A percentile compares a stretch with the other conserved stretches of the same genome.
These are phyloP conservation scores for Chrysina gloriosa DNA, from an alignment of 2,888 invertebrate genomes.

Conservation along the genomic window DNA sequence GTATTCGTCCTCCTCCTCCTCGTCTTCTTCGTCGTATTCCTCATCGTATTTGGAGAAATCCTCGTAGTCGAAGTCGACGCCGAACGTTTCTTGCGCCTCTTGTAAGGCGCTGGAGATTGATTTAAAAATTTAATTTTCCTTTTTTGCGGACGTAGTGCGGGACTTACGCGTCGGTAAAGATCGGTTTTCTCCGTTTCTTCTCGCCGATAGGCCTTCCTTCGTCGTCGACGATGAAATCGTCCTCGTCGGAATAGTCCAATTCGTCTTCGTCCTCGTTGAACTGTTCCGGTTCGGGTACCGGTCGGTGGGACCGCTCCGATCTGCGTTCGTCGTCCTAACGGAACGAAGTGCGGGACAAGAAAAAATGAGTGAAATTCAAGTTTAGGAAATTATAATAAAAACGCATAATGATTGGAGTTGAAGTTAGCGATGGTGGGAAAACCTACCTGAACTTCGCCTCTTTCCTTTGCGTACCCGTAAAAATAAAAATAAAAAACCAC, in stretches of 20 bases:
- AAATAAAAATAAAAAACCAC: neutral
- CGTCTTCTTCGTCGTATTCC: conserved; percentile 87
- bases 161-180: conserved; percentile 88
- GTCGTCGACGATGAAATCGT: conserved; percentile 98
- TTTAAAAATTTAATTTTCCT: conserved; percentile 2
- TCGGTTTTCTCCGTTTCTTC: conserved; percentile 81
- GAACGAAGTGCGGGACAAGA: too few species aligned
- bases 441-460: conserved; percentile 46
- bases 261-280: conserved; percentile 84
- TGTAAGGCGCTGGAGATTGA: conserved; percentile 78
- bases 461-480: conserved; percentile 41
- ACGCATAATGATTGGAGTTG: neutral
- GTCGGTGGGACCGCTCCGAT: conserved; percentile 76
- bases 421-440: neutral
- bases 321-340: conserved; percentile 86
- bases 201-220: conserved; percentile 90
- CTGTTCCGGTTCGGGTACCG: conserved; percentile 72
- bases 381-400: too few species aligned
- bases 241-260: conserved; percentile 86
- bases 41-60: conserved; percentile 90
- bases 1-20: conserved; percentile 84
- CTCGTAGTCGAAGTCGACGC: conserved; percentile 97
- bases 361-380: conserved; percentile 40
- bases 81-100: conserved; percentile 99
- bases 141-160: too few species aligned